phyloP scores from a whole-genome alignment of 1,140 invertebrate genomes.

The Drosophila truncata region DNA sequence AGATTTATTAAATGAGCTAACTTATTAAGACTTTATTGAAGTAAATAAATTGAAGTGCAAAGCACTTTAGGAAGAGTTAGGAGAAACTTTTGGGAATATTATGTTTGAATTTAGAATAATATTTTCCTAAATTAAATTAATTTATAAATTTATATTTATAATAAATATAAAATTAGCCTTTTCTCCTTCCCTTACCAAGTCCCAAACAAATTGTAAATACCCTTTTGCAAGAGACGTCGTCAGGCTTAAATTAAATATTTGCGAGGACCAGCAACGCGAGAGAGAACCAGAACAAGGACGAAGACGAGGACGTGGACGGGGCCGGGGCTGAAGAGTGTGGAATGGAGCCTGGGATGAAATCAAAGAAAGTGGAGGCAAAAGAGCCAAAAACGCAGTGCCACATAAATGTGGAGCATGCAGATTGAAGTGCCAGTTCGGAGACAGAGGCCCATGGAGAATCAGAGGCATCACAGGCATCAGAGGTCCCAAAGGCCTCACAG shows the following conservation, averaged over 20 bases:
- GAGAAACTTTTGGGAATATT: background rate
- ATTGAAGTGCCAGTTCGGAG: slow-evolving; percentile 67
- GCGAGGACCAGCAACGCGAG: slow-evolving; percentile 26
- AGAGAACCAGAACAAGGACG: background rate
- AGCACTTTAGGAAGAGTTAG: too few species aligned
- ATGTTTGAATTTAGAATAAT: too few species aligned
- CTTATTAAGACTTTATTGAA: background rate
- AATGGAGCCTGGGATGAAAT: slow-evolving; percentile 22
- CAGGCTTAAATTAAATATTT: slow-evolving; percentile 76
- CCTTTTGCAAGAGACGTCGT: slow-evolving; percentile 20
- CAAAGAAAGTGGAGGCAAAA: slow-evolving; percentile 47
- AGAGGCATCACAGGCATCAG: slow-evolving; percentile 4
- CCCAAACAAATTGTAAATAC: slow-evolving; percentile 15
- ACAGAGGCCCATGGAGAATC: slow-evolving; percentile 37
- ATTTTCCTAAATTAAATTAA: background rate
- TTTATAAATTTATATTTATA: too few species aligned
- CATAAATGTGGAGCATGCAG: slow-evolving; percentile 79
- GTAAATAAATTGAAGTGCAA: background rate
- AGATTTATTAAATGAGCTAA: background rate
- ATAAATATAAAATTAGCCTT: background rate
- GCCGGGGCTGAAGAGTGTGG: background rate
- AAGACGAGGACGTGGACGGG: background rate
- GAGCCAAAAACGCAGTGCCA: slow-evolving; percentile 64
- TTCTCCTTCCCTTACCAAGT: slow-evolving; percentile 5
- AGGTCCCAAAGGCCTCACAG: slow-evolving; percentile 7